phyloP scores from a whole-genome alignment of 2,113 vertebrate species.

The Ameiurus melas region DNA sequence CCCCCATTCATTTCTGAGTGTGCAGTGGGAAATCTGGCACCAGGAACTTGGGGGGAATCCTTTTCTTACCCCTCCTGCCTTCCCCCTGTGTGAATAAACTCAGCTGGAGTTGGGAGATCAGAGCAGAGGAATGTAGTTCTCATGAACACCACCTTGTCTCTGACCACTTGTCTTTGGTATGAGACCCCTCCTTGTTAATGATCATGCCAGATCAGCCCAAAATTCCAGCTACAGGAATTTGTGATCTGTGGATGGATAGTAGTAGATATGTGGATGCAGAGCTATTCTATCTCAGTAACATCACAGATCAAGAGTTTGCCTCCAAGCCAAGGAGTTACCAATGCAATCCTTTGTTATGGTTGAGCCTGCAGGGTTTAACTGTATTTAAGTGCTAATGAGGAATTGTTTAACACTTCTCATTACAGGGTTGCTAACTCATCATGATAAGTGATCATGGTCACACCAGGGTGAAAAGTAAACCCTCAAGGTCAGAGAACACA shows the following conservation, averaged over 20 bases:
- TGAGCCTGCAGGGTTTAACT: conserved; percentile 7
- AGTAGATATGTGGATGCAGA: conserved; percentile 19
- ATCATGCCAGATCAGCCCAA: conserved; percentile 61
- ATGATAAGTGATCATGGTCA: conserved; percentile 14
- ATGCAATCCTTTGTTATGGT: not conserved
- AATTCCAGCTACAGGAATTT: conserved; percentile 49
- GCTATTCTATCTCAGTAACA: not conserved
- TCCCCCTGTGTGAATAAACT: not conserved
- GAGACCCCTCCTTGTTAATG: conserved; percentile 55
- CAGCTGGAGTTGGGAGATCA: conserved; percentile 4
- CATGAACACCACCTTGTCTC: conserved; percentile 26
- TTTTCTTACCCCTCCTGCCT: not conserved
- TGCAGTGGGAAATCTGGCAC: conserved; percentile 9
- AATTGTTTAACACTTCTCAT: conserved; percentile 32
- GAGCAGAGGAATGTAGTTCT: conserved; percentile 60
- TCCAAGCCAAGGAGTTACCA: conserved; percentile 18
- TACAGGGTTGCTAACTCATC: conserved; percentile 30
- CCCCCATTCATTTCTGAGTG: not conserved
- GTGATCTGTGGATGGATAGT: not conserved
- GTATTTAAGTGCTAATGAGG: conserved; percentile 42
- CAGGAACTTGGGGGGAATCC: not conserved
- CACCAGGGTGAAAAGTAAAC: conserved; percentile 8
- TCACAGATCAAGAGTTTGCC: not conserved
- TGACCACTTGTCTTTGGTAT: conserved; percentile 66
- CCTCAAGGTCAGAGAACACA: not conserved